Evolutionary conservation across 2,797 vertebrate species (phyloP).

Genomic region (Scyliorhinus canicula): DNA sequence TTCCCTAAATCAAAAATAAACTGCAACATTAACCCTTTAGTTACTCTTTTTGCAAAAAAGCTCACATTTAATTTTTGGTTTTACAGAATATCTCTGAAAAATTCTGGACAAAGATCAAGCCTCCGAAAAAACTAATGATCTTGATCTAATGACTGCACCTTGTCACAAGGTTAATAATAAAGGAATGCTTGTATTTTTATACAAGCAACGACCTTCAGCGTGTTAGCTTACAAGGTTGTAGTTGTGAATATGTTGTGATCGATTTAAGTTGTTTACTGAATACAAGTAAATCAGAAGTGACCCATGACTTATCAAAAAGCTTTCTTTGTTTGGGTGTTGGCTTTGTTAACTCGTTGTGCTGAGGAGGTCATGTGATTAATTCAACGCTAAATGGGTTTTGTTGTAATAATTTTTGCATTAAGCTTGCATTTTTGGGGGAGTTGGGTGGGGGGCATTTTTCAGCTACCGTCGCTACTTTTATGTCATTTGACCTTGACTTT

Average conservation of each 20-base stretch:
- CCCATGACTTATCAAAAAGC: conserved; percentile 23
- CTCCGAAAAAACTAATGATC: not conserved
- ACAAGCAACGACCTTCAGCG: not conserved
- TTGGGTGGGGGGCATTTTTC: not conserved
- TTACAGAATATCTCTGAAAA: not conserved
- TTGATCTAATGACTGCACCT: not conserved
- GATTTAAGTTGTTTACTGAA: conserved; percentile 28
- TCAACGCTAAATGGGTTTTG: not conserved
- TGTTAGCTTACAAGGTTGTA: not conserved
- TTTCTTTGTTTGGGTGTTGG: conserved; percentile 39
- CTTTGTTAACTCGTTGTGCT: conserved; percentile 37
- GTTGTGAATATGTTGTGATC: not conserved
- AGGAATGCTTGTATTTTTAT: not conserved
- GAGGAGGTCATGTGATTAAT: conserved; percentile 1
- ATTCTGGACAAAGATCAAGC: not conserved
- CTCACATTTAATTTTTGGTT: not conserved
- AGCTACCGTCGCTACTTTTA: not conserved
- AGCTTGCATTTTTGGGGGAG: not conserved
- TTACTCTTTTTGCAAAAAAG: not conserved
- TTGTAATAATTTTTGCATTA: not conserved
- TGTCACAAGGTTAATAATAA: not conserved
- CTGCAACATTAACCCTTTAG: conserved; percentile 34
- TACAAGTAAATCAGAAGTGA: not conserved
- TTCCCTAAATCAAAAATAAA: not conserved
- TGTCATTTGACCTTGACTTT: not conserved